phyloP scores from a whole-genome alignment of 2,888 invertebrate species.

The Ichneumoninae sp. region DNA sequence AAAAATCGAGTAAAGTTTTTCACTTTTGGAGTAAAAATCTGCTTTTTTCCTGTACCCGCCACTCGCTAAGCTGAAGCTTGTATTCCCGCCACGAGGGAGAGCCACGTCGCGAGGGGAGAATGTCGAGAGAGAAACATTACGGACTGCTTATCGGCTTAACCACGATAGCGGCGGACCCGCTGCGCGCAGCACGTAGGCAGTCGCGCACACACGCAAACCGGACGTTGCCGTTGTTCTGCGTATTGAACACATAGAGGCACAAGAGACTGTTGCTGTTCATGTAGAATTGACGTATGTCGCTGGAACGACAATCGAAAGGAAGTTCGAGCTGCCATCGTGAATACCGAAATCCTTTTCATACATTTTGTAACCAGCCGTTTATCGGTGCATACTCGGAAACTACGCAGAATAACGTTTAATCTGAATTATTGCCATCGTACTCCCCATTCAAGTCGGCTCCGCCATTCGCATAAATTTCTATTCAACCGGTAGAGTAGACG shows the following conservation, averaged over 20 bases:
- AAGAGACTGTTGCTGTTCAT: background rate
- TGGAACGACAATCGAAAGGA: background rate
- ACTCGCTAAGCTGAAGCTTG: background rate
- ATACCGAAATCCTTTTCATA: background rate
- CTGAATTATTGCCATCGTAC: background rate
- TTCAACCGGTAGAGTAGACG: background rate
- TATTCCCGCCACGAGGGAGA: constrained; percentile 19
- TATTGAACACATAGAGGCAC: background rate
- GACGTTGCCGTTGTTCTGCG: background rate
- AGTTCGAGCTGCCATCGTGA: background rate
- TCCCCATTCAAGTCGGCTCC: background rate
- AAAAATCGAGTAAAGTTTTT: background rate
- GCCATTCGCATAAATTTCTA: background rate
- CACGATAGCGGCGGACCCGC: background rate
- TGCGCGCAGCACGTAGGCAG: background rate
- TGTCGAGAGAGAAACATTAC: background rate
- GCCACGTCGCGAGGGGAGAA: constrained; percentile 20
- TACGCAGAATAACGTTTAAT: background rate
- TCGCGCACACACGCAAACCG: background rate
- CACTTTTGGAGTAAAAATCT: background rate
- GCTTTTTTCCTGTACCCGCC: constrained; percentile 1
- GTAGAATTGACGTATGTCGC: background rate
- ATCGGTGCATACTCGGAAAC: background rate
- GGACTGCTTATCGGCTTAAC: background rate
- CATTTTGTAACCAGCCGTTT: background rate